phyloP scores from a whole-genome alignment of 1,140 invertebrate species.

The Grapholita molesta region DNA sequence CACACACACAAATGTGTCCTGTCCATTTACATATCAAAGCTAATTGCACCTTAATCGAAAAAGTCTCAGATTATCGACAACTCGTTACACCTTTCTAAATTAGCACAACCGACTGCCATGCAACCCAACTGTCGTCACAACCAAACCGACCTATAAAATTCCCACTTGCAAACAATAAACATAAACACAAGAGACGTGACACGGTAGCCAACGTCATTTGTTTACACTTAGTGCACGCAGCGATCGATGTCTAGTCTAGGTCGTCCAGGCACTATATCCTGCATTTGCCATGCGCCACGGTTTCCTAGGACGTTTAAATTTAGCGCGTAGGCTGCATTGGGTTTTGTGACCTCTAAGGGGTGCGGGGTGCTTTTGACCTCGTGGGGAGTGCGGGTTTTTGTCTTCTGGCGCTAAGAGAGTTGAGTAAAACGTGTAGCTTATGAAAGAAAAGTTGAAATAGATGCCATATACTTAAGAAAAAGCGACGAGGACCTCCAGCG shows the following conservation, averaged over 20 bases:
- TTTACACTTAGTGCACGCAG: neutral
- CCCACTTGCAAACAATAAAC: neutral
- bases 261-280: neutral
- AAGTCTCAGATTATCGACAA: no score
- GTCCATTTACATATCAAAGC: no score
- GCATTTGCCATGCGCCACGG: neutral
- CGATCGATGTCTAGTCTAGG: constrained; percentile 9
- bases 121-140: no score
- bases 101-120: no score
- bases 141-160: no score
- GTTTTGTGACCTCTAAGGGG: neutral
- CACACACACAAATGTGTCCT: no score
- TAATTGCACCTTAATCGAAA: no score
- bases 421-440: neutral
- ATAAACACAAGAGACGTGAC: neutral
- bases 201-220: neutral
- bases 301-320: neutral
- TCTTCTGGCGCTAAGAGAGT: neutral
- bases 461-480: no score
- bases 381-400: neutral
- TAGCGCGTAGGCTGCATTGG: neutral
- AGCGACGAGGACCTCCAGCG: no score
- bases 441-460: no score
- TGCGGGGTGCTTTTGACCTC: neutral
- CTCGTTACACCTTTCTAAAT: no score